phyloP scores from a whole-genome alignment of 2,113 vertebrate genomes.

The Tenebrosternarchus preto region DNA sequence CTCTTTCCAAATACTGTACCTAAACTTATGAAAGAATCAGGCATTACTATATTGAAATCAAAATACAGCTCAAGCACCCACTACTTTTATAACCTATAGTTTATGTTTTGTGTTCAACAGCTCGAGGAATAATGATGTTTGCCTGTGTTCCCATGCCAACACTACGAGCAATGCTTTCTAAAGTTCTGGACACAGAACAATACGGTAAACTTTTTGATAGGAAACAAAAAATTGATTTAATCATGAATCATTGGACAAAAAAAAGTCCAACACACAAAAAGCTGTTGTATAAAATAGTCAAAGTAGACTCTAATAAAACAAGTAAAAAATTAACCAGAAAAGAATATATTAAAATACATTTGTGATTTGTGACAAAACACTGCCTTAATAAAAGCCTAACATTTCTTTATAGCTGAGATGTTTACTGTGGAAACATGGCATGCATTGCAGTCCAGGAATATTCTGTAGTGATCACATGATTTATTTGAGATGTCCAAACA shows the following conservation, averaged over 20 bases:
- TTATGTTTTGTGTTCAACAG: constrained; percentile 45
- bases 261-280: too few relatives aligned
- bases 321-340: too few relatives aligned
- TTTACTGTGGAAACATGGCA: neutral
- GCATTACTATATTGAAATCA: neutral
- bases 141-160: constrained; percentile 67
- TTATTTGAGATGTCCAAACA: neutral
- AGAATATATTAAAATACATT: too few relatives aligned
- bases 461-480: too few relatives aligned
- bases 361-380: too few relatives aligned
- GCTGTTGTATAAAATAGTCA: too few relatives aligned
- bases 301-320: too few relatives aligned
- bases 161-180: constrained; percentile 60
- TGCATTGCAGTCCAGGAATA: too few relatives aligned
- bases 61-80: neutral
- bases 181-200: constrained; percentile 52
- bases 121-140: constrained; percentile 63
- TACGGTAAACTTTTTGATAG: constrained; percentile 53
- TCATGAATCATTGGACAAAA: too few relatives aligned
- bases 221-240: neutral
- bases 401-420: neutral
- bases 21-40: neutral
- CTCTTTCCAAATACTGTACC: neutral
- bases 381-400: too few relatives aligned
- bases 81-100: neutral